These are phyloP conservation scores for Callyntrura sp. DNA, from an alignment of 2,888 invertebrate genomes.

Conservation along the genomic window DNA sequence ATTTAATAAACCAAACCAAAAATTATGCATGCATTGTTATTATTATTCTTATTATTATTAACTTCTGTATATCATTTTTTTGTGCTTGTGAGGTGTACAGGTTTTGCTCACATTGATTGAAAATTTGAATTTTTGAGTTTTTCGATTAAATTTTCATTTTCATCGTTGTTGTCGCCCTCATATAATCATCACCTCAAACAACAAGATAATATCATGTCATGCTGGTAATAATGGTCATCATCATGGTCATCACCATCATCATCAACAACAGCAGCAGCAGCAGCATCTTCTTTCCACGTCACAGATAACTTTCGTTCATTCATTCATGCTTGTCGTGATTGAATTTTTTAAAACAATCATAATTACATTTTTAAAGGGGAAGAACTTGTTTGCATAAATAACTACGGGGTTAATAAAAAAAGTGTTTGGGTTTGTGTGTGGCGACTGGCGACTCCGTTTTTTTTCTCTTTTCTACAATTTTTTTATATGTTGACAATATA, in stretches of 20 bases:
- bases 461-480: conserved; percentile 17
- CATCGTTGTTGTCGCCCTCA: not conserved
- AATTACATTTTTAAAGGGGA: conserved; percentile 58
- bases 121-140: conserved; percentile 33
- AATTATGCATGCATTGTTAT: too few relatives aligned
- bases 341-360: conserved; percentile 37
- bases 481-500: conserved; percentile 22
- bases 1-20: not conserved
- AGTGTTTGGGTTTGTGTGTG: conserved; percentile 20
- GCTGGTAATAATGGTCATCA: conserved; percentile 9
- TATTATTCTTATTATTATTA: too few relatives aligned
- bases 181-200: too few relatives aligned
- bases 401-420: conserved; percentile 30
- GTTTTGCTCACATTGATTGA: not conserved
- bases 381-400: conserved; percentile 69
- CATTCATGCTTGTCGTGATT: conserved; percentile 47
- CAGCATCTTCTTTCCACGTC: too few relatives aligned
- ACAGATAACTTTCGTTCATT: too few relatives aligned
- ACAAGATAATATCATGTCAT: conserved; percentile 28
- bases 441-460: conserved; percentile 23
- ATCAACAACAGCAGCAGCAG: too few relatives aligned
- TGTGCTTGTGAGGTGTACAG: too few relatives aligned
- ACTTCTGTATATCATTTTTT: too few relatives aligned
- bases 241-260: conserved; percentile 38
- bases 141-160: conserved; percentile 47